These are phyloP conservation scores for Epizoanthus illoricatus DNA, from an alignment of 92 coral and sea anemone species.

Conservation along the genomic window DNA sequence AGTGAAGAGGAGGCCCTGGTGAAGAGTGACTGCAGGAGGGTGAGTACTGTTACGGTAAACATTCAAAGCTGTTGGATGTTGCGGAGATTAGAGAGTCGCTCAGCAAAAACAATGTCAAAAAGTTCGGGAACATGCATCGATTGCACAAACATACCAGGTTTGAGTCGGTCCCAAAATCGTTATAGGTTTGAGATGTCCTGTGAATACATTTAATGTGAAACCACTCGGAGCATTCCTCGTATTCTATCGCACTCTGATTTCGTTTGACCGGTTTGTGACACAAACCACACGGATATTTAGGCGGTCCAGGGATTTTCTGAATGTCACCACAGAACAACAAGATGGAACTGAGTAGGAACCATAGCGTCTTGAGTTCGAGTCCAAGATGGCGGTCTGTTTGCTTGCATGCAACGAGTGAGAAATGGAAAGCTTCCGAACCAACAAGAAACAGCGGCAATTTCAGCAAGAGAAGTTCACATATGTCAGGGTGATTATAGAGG, in stretches of 20 bases:
- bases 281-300: conserved; percentile 33
- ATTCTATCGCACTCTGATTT: conserved; percentile 34
- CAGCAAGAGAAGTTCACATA: conserved; percentile 17
- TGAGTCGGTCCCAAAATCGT: conserved; percentile 15
- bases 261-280: conserved; percentile 13
- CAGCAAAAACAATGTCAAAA: conserved; percentile 32
- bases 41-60: neutral
- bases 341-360: conserved; percentile 28
- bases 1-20: conserved; percentile 17
- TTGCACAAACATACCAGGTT: conserved; percentile 28
- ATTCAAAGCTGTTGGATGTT: conserved; percentile 11
- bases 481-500: conserved; percentile 14
- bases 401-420: conserved; percentile 15
- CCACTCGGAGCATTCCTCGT: conserved; percentile 26
- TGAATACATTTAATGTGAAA: conserved; percentile 25
- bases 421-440: conserved; percentile 23
- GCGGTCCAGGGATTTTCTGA: conserved; percentile 32
- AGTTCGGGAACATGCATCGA: conserved; percentile 38
- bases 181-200: conserved; percentile 23
- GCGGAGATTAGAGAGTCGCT: conserved; percentile 10
- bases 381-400: conserved; percentile 36
- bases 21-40: neutral
- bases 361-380: neutral
- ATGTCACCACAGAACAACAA: conserved; percentile 7
- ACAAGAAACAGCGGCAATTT: neutral